Base-by-base conservation (phyloP, 2,888 invertebrate species). In the Sphaerophoria rueppellii region DNA sequence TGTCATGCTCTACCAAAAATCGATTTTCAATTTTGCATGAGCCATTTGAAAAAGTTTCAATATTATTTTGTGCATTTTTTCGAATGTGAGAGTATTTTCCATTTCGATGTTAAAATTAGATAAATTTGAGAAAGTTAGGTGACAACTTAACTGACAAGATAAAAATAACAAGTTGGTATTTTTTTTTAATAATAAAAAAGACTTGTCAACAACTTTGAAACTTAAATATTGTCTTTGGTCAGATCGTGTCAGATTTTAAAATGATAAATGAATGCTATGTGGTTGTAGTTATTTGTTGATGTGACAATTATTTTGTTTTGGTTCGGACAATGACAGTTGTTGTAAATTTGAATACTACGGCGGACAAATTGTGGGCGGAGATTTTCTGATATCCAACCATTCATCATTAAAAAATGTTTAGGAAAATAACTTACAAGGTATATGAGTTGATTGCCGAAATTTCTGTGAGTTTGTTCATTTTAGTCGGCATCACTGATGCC, bases 1-100 rank as follows among this genome's bases (percentile, higher is more conserved):
- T 43, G 76, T 77, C 74, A 73, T 81, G 81, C 72, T 81, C 54
- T 52, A 81, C 61, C 70, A 63, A 81, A 81, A 70, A 81, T 85
- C 50, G 70, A 77, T 85, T 81, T 85, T 58, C 14, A 58, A 80
- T 75, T 24, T 55, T 75, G 82, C 74, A 74, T 75, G 74, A 79
- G n/a, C 24, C 40, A 61, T 65, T 67, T 43, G 7, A 60, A 67
- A 76, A 37, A 24, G 14, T 43, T 57, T 14, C 24, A 37, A 50
- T 16, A 35, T 50, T 35, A 67, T 32, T 16, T 16, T 54, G 24
- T 24, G 24, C 24, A 24, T 55, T 69, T 61, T n/a, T 9, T 11
- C 35, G 52, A 67, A 43, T 50, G 11, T 34, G 46, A 43, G 71
- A 55, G 60, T 72, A 65, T 43, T 9, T 43, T 11, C 43, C 48